Evolutionary conservation across 2,888 invertebrate genomes (phyloP), one percentile per base, ranked within the genome.

Genomic region (Mechanitis mazaeus): DNA sequence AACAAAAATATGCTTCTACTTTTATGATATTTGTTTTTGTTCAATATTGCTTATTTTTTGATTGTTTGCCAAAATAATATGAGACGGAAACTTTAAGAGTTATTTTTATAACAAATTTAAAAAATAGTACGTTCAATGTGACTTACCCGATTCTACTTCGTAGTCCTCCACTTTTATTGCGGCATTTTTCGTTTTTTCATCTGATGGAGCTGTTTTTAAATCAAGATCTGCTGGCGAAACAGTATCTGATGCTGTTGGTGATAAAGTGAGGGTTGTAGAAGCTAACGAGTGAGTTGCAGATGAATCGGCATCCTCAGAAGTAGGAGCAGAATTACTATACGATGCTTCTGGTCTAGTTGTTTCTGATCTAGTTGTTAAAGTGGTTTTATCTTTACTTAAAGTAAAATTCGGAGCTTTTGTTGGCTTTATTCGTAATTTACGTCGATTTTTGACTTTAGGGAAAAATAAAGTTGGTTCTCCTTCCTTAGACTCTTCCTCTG

Each of bases 391-490:
- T 20, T 64, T 62, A 45, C 64, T 66, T 31, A 61, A 64, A 45
- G 54, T 53, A 9, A 60, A 58, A 28, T 66, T 61, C 5, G 66
- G 64, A 28, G 56, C 60, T 42, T 38, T 1, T 33, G 72, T 61
- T 0, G 71, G 75, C 3, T 68, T 78, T 1, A 65, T 61, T 55
- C 77, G 84, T 35, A 71, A 70, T 35, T 68, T 77, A 12, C 74
- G 76, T 63, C 76, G 87, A 46, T 69, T 80, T 60, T 80, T 84
- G 60, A 75, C 78, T 65, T 81, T 82, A 0, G 87, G 85, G 68
- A 85, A 85, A 72, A 86, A 88, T 11, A 85, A 64, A 2, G 86
- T 80, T 1, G 88, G 88, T 66, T 87, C 85, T 0, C 71, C 76
- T 53, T 79, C 81, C 67, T 80, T 81, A 0, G 70, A 70, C 2